Percentiles rank a stretch among this genome's conserved stretches.
Conservation (phyloP, 2,113 vertebrate genomes). For the Scolopax mira region DNA sequence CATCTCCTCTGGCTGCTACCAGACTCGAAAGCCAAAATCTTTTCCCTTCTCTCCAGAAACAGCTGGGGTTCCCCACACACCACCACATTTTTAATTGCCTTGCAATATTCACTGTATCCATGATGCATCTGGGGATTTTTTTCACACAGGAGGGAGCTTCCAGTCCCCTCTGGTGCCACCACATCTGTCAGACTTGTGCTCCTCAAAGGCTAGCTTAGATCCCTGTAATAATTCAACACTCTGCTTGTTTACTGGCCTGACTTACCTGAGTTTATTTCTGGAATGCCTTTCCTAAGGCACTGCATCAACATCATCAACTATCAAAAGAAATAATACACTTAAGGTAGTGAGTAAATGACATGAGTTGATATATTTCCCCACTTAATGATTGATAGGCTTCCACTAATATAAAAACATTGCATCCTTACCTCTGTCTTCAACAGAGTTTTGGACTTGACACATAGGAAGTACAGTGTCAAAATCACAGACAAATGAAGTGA, state of each 20-base stretch:
- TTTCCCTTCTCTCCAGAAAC: not conserved
- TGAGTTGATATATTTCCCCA: not conserved
- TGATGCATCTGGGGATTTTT: not conserved
- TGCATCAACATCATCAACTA: not conserved
- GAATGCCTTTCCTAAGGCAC: not conserved
- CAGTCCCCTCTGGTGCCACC: not conserved
- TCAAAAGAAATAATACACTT: not conserved
- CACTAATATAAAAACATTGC: not conserved
- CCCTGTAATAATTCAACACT: not conserved
- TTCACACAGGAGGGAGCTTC: not conserved
- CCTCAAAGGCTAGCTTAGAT: not conserved
- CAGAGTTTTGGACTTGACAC: not conserved
- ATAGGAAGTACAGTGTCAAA: not conserved
- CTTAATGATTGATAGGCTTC: not conserved
- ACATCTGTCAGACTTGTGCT: not conserved
- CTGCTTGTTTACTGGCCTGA: not conserved
- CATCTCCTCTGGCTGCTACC: not conserved
- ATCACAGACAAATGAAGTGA: not conserved
- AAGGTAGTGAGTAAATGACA: not conserved
- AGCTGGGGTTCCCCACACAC: not conserved
- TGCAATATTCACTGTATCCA: not conserved
- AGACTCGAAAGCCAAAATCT: not conserved
- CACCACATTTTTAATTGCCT: not conserved
- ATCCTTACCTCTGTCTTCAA: not conserved
- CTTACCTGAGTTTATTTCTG: not conserved